Evolutionary conservation across 2,888 invertebrate species (phyloP).

Genomic region (Zaprionus bogoriensis): DNA sequence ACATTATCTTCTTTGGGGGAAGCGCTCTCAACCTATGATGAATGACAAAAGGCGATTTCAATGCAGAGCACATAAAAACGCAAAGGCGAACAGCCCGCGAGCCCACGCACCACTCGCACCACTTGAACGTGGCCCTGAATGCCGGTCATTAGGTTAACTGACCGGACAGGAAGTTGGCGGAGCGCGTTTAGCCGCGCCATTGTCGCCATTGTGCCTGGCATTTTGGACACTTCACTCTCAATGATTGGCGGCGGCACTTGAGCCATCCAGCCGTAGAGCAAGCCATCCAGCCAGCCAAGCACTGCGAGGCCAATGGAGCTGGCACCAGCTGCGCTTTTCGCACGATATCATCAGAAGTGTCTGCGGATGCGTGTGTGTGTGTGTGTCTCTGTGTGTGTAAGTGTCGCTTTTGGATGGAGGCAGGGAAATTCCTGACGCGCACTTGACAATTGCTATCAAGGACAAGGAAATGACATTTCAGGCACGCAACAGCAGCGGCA

Average conservation of each 20-base stretch:
- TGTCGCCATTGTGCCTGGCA: constrained; percentile 54
- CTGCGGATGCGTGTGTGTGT: not conserved
- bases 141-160: constrained; percentile 74
- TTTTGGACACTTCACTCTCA: constrained; percentile 60
- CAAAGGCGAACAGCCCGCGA: constrained; percentile 25
- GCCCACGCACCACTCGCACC: constrained; percentile 14
- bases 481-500: constrained; percentile 50
- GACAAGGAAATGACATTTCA: constrained; percentile 63
- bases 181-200: constrained; percentile 41
- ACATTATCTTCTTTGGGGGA: constrained; percentile 40
- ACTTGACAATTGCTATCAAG: constrained; percentile 71
- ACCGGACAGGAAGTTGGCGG: constrained; percentile 63
- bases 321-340: constrained; percentile 73
- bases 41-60: constrained; percentile 51
- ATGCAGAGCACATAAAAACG: constrained; percentile 56
- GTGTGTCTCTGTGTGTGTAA: not conserved
- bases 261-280: constrained; percentile 8
- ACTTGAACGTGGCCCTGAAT: constrained; percentile 47
- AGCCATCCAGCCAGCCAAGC: too few relatives aligned
- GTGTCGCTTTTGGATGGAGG: not conserved
- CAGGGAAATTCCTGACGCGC: constrained; percentile 38
- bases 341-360: constrained; percentile 33
- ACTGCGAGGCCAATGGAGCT: constrained; percentile 8
- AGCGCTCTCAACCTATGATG: constrained; percentile 50
- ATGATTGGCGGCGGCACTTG: constrained; percentile 65